phyloP scores from a whole-genome alignment of 1,140 invertebrate species.

The Hylyphantes graminicola region DNA sequence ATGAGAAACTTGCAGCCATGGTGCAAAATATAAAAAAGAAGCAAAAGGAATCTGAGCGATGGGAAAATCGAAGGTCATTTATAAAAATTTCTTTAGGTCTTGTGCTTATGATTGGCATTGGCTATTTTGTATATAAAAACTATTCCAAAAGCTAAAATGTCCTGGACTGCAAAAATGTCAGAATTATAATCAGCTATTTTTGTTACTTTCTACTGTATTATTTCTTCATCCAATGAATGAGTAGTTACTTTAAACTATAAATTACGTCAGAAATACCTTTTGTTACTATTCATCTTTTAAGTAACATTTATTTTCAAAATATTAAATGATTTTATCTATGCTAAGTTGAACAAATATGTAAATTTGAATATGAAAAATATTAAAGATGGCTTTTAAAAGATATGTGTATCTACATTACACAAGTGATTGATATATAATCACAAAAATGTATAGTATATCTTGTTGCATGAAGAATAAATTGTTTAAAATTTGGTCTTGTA shows the following conservation, averaged over 20 bases:
- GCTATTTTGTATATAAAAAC: constrained; percentile 59
- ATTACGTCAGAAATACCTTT: neutral
- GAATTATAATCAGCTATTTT: constrained; percentile 26
- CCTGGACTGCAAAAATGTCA: neutral
- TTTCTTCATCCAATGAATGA: constrained; percentile 13
- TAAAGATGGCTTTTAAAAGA: constrained; percentile 24
- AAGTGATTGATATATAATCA: constrained; percentile 21
- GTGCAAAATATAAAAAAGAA: constrained; percentile 67
- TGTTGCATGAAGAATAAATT: constrained; percentile 46
- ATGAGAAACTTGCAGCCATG: constrained; percentile 65
- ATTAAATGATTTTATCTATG: neutral
- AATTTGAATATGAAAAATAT: neutral
- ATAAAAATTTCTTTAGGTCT: constrained; percentile 62
- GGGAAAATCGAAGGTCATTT: constrained; percentile 61
- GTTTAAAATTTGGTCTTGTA: neutral
- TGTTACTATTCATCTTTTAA: neutral
- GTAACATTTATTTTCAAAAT: neutral
- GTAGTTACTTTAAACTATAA: neutral
- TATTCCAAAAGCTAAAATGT: constrained; percentile 51
- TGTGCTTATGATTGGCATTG: constrained; percentile 61
- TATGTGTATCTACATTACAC: neutral
- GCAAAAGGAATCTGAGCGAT: constrained; percentile 66
- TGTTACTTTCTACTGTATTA: constrained; percentile 17
- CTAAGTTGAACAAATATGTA: constrained; percentile 9
- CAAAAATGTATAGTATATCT: constrained; percentile 47